phyloP scores from a whole-genome alignment of 2,888 invertebrate genomes.

The Mythimna pallens region DNA sequence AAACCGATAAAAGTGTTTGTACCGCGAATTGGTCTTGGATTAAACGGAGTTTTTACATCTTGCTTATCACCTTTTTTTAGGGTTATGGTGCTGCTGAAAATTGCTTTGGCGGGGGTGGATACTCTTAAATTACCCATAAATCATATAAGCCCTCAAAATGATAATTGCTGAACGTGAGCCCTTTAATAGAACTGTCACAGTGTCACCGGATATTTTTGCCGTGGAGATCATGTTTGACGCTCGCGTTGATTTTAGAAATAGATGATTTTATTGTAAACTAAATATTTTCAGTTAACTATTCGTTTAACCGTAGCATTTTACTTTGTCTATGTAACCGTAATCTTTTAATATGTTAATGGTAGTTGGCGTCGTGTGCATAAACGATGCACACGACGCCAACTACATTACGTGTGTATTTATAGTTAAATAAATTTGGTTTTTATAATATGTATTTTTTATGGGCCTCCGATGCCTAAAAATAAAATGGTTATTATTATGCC shows the following conservation, averaged over 20 bases:
- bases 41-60: slow-evolving; percentile 52
- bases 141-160: slow-evolving; percentile 17
- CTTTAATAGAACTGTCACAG: slow-evolving; percentile 18
- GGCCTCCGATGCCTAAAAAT: no score
- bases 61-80: slow-evolving; percentile 35
- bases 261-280: neutral
- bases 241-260: neutral
- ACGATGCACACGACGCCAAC: no score
- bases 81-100: slow-evolving; percentile 34
- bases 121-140: neutral
- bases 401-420: no score
- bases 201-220: neutral
- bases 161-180: slow-evolving; percentile 10
- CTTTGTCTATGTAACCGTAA: no score
- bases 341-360: no score
- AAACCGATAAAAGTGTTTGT: slow-evolving; percentile 57
- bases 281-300: no score
- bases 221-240: neutral
- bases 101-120: slow-evolving; percentile 6
- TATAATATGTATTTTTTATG: no score
- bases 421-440: no score
- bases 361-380: no score
- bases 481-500: no score
- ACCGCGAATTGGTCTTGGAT: slow-evolving; percentile 58
- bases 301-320: no score